Evolutionary conservation across 2,888 invertebrate genomes (phyloP), one percentile per base, ranked within the genome.

Genomic region (Tubulanus polymorphus): DNA sequence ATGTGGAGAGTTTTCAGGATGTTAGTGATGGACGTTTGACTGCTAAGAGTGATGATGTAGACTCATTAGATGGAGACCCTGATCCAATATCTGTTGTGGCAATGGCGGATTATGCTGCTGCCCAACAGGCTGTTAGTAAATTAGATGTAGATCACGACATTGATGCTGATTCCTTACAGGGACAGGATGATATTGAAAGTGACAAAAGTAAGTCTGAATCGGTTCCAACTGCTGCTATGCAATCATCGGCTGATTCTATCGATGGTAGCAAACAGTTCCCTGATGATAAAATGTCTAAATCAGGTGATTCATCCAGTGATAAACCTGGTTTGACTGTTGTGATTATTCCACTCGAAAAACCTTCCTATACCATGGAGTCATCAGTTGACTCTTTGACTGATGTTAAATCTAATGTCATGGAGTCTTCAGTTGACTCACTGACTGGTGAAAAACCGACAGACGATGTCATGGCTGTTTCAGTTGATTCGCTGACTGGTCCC

Each of bases 41-140:
- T 8, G 23, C 41, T 8, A 32, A 37, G 27, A 68, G 65, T n/a
- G 67, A 50, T 15, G 67, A 72, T 57, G 67, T 60, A 8, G 72
- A 74, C 59, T 72, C 72, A 23, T 56, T 73, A 27, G 72, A 73
- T 56, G 70, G 68, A 23, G 71, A 72, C 45, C 63, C 65, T 37
- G 70, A 70, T 15, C 70, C 70, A 48, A 64, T 70, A 62, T 71
- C 26, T n/a, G 50, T 30, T 3, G 20, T 32, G 3, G 29, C 50
- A 6, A 18, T 29, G 12, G n/a, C 18, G 20, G 5, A n/a, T 10
- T 18, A 10, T 12, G 8, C 12, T 45, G 25, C 15, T 12, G 45
- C 20, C 45, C 25, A 25, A 25, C 45, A n/a, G n/a, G n/a, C n/a
- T n/a, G n/a, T n/a, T n/a, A n/a, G n/a, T n/a, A n/a, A n/a, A n/a